These are phyloP conservation scores for Bhutanitis thaidina DNA, from an alignment of 2,888 invertebrate species.

Conservation along the genomic window DNA sequence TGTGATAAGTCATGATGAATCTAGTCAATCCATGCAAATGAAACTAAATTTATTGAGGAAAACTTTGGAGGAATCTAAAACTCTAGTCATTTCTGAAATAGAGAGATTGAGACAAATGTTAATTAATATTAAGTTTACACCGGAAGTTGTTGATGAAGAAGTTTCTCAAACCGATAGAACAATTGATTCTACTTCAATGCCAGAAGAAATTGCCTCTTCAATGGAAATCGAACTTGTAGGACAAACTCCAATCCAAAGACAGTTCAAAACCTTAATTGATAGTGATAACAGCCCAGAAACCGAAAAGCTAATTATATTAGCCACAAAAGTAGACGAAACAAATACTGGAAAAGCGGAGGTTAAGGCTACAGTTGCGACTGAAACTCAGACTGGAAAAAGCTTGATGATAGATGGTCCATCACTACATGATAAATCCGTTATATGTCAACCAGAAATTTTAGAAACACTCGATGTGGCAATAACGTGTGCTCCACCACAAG, in stretches of 20 bases:
- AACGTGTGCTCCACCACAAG: slow-evolving; percentile 74
- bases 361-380: slow-evolving; percentile 57
- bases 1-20: slow-evolving; percentile 66
- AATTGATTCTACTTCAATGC: slow-evolving; percentile 85
- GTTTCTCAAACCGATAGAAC: slow-evolving; percentile 81
- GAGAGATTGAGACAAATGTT: slow-evolving; percentile 74
- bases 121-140: slow-evolving; percentile 50
- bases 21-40: slow-evolving; percentile 74
- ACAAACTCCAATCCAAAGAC: slow-evolving; percentile 22
- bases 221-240: slow-evolving; percentile 41
- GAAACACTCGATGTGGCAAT: slow-evolving; percentile 72
- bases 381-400: slow-evolving; percentile 85
- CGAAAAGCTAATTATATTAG: slow-evolving; percentile 14
- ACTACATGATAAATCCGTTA: slow-evolving; percentile 62
- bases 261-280: not conserved
- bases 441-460: slow-evolving; percentile 55
- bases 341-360: slow-evolving; percentile 32
- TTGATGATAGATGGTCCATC: slow-evolving; percentile 66
- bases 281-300: not conserved
- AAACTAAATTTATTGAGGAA: slow-evolving; percentile 79
- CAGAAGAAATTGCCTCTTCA: slow-evolving; percentile 81
- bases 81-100: slow-evolving; percentile 81
- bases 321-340: slow-evolving; percentile 23
- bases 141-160: slow-evolving; percentile 66
- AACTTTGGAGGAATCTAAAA: slow-evolving; percentile 81